Evolutionary conservation across 2,797 vertebrate genomes (phyloP).

Genomic region (Etheostoma nigrum): DNA sequence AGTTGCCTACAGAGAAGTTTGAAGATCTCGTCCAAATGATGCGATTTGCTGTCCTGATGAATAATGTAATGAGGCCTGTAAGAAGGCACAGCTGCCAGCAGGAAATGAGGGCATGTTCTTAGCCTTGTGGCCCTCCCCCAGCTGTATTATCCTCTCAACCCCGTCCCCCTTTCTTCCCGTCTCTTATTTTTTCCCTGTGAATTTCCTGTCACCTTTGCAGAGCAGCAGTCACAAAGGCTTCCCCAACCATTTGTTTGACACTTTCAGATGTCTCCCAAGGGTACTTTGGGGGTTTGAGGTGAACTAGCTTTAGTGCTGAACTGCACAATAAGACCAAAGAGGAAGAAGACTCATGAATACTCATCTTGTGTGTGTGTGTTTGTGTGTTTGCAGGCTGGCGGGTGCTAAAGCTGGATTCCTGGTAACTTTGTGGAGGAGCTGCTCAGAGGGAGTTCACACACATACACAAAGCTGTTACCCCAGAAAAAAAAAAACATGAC

Average conservation of each 20-base stretch:
- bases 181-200: conserved; percentile 16
- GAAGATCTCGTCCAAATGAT: conserved; percentile 46
- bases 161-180: not conserved
- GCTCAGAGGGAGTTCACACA: conserved; percentile 41
- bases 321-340: conserved; percentile 67
- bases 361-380: conserved; percentile 33
- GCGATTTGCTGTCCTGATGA: conserved; percentile 54
- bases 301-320: conserved; percentile 59
- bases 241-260: conserved; percentile 55
- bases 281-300: conserved; percentile 34
- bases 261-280: conserved; percentile 54
- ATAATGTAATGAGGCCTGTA: conserved; percentile 65
- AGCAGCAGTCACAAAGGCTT: conserved; percentile 50
- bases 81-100: conserved; percentile 56
- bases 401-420: conserved; percentile 64
- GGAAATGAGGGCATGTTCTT: conserved; percentile 45
- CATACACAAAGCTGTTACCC: conserved; percentile 14
- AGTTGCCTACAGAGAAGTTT: conserved; percentile 13
- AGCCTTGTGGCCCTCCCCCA: conserved; percentile 50
- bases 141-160: conserved; percentile 27
- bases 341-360: conserved; percentile 70
- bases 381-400: conserved; percentile 1
- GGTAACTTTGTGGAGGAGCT: conserved; percentile 71
- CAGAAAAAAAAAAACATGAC: conserved; percentile 12
- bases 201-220: conserved; percentile 56